Evolutionary conservation across 2,797 vertebrate species (phyloP), one percentile per base, ranked within the genome.

Genomic region (Eleutherodactylus coqui): DNA sequence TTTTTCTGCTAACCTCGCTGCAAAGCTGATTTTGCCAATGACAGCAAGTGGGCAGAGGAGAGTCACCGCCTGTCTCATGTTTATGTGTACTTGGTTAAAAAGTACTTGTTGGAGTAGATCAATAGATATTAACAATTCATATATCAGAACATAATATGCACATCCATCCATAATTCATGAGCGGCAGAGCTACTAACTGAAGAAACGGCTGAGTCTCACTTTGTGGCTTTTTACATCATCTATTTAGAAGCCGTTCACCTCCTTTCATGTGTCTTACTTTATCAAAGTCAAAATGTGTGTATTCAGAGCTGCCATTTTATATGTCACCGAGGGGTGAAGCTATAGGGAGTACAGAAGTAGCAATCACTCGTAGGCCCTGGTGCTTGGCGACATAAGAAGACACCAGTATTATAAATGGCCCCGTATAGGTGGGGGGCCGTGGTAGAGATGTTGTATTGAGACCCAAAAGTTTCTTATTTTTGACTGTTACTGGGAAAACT

Each of bases 101-200:
- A 79, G 72, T 69, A 87, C 86, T 87, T 87, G 86, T 81, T 87
- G 76, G 55, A 58, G n/a, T 24, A n/a, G 64, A 87, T 87, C 86
- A 38, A 87, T 87, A 81, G 6, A 14, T 87, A 87, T 87, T 87
- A 87, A 87, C 86, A 84, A 87, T 87, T 87, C 86, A 87, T 87
- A 67, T 60, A 67, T 80, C 69, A 80, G 69, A 43, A 36, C 41
- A 75, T 75, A 75, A 87, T 84, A 53, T 80, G 67, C 81, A 34
- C 11, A 1, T 0, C 34, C 34, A 75, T 87, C 82, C 82, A 87
- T 84, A 67, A 87, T 87, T 75, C 86, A 87, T 87, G 36, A 79
- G 67, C 58, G 27, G 47, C 43, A 70, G 41, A 79, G 86, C 24
- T 78, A 62, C 79, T 87, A 62, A 14, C 64, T 47, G 81, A 14